Evolutionary conservation across 2,888 invertebrate genomes (phyloP).

Genomic region (Lasioglossum figueresi): DNA sequence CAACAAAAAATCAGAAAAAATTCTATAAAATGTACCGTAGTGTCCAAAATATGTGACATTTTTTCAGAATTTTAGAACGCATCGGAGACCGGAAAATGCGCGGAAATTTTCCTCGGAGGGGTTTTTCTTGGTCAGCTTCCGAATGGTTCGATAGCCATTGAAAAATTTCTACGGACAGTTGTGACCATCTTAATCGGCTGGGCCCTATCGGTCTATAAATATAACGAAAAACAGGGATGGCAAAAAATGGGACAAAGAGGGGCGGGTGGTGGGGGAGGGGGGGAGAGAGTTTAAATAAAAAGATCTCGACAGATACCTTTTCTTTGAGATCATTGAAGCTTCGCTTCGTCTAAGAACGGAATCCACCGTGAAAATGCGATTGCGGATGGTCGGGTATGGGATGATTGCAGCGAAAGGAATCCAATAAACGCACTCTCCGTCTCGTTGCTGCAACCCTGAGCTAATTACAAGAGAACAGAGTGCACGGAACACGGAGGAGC

Average conservation of each 20-base stretch:
- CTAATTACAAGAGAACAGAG: slow-evolving; percentile 46
- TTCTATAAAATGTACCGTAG: too few relatives aligned
- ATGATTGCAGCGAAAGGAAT: slow-evolving; percentile 44
- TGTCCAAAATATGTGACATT: too few relatives aligned
- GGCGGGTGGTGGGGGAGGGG: too few relatives aligned
- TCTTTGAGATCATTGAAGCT: slow-evolving; percentile 18
- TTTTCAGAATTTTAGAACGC: too few relatives aligned
- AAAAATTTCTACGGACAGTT: too few relatives aligned
- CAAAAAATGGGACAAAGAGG: not conserved
- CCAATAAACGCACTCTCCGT: slow-evolving; percentile 50
- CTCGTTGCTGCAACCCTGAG: slow-evolving; percentile 3
- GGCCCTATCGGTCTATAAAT: slow-evolving; percentile 19
- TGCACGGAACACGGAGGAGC: not conserved
- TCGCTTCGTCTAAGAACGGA: not conserved
- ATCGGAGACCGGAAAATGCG: too few relatives aligned
- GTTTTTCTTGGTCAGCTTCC: too few relatives aligned
- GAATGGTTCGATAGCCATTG: too few relatives aligned
- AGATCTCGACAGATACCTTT: not conserved
- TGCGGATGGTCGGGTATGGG: not conserved
- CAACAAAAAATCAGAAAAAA: too few relatives aligned
- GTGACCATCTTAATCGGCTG: too few relatives aligned
- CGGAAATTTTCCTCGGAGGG: too few relatives aligned
- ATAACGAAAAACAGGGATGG: not conserved
- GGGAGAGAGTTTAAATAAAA: not conserved
- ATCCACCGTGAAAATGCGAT: slow-evolving; percentile 2